Conservation (phyloP, 2,888 invertebrate species). For the Dysmachus trigonus region DNA sequence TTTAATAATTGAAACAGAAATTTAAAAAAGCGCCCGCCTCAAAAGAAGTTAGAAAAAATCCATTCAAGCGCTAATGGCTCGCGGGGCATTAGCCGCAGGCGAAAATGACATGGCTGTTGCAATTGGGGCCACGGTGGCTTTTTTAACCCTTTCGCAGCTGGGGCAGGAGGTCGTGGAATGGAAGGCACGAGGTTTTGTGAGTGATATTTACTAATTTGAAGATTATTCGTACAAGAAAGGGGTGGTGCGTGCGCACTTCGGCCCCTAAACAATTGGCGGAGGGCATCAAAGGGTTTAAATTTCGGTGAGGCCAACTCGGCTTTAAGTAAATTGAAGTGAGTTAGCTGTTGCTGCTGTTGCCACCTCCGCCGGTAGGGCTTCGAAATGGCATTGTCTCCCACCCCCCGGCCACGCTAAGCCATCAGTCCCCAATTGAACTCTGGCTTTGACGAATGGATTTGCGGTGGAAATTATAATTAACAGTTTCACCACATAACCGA, state of each 20-base stretch:
- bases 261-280: background rate
- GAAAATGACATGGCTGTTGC: constrained; percentile 45
- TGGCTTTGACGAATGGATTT: constrained; percentile 47
- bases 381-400: background rate
- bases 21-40: background rate
- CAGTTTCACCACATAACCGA: constrained; percentile 45
- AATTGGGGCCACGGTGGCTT: constrained; percentile 10
- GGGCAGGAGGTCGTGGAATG: constrained; percentile 12
- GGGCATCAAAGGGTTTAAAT: constrained; percentile 31
- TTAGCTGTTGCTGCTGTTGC: constrained; percentile 40
- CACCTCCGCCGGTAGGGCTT: constrained; percentile 19
- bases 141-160: constrained; percentile 46
- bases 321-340: constrained; percentile 45
- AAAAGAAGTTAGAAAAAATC: constrained; percentile 23
- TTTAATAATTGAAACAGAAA: constrained; percentile 29
- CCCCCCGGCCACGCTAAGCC: background rate
- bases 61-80: constrained; percentile 29
- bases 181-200: constrained; percentile 36
- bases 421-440: constrained; percentile 38
- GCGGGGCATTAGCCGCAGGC: constrained; percentile 19
- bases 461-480: constrained; percentile 49
- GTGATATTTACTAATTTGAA: constrained; percentile 50
- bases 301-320: constrained; percentile 24
- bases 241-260: constrained; percentile 26
- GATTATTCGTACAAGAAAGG: constrained; percentile 49